Evolutionary conservation across 2,888 invertebrate species (phyloP).

Genomic region (Barypeithes pellucidus): DNA sequence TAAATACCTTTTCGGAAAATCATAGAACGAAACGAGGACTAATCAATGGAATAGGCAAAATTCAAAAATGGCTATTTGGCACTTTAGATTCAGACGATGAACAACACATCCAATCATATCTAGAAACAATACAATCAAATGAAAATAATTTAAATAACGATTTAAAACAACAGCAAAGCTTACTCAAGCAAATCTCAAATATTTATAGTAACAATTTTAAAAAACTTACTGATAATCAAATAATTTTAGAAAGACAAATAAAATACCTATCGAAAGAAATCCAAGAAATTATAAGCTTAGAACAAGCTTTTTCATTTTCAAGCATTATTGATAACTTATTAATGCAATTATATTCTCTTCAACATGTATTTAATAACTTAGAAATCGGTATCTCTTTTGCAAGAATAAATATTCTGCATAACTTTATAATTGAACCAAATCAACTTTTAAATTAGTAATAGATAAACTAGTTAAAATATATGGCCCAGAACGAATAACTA

Average conservation of each 20-base stretch:
- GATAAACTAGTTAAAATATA: not conserved
- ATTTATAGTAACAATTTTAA: conserved; percentile 22
- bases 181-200: conserved; percentile 3
- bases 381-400: conserved; percentile 55
- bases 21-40: conserved; percentile 1
- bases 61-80: conserved; percentile 19
- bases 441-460: not conserved
- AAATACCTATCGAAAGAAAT: conserved; percentile 4
- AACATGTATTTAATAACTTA: conserved; percentile 49
- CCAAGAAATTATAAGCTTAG: not conserved
- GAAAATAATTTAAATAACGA: not conserved
- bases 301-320: not conserved
- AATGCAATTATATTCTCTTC: conserved; percentile 1
- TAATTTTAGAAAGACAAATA: conserved; percentile 21
- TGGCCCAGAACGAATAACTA: conserved; percentile 4
- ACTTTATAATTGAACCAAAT: not conserved
- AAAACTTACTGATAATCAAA: conserved; percentile 23
- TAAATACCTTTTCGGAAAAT: not conserved
- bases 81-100: conserved; percentile 21
- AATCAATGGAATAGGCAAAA: conserved; percentile 9
- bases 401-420: conserved; percentile 34
- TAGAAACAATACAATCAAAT: not conserved
- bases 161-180: not conserved
- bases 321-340: conserved; percentile 10
- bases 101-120: not conserved